Conservation (phyloP, 2,113 vertebrate species). For the Centrocercus urophasianus region DNA sequence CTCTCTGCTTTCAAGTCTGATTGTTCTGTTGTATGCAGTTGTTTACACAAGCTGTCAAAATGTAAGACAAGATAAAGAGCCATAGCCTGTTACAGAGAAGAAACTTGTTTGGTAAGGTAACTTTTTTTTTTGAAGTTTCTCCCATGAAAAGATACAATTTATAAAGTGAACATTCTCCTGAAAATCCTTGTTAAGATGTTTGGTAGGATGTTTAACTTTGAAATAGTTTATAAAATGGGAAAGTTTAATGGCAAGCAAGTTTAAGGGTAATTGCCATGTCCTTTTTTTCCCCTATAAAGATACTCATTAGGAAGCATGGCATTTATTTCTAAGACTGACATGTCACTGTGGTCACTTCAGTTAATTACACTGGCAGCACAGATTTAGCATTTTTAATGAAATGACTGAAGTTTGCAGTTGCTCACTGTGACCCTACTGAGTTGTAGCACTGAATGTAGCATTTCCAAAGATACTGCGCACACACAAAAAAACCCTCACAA, state of each 20-base stretch:
- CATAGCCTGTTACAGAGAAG: not conserved
- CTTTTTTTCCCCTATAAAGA: not conserved
- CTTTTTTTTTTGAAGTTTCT: not conserved
- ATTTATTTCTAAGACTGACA: not conserved
- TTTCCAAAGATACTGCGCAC: not conserved
- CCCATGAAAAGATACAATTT: not conserved
- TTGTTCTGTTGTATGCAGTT: not conserved
- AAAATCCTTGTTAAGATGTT: not conserved
- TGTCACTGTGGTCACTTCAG: not conserved
- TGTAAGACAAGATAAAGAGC: not conserved
- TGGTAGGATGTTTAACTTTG: not conserved
- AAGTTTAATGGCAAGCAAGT: not conserved
- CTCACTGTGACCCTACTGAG: not conserved
- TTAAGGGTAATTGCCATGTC: not conserved
- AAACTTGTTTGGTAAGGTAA: not conserved
- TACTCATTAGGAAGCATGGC: not conserved
- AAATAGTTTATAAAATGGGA: not conserved
- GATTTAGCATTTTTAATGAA: not conserved
- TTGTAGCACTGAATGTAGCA: not conserved
- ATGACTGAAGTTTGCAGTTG: not conserved
- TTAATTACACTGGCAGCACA: not conserved
- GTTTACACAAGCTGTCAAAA: not conserved
- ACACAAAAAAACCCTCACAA: not conserved
- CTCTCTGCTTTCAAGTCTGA: not conserved
- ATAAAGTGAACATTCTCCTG: not conserved